Percentiles rank a stretch among this genome's conserved stretches.
phyloP scores from a whole-genome alignment of 2,888 invertebrate genomes.

The Lacanobia oleracea region DNA sequence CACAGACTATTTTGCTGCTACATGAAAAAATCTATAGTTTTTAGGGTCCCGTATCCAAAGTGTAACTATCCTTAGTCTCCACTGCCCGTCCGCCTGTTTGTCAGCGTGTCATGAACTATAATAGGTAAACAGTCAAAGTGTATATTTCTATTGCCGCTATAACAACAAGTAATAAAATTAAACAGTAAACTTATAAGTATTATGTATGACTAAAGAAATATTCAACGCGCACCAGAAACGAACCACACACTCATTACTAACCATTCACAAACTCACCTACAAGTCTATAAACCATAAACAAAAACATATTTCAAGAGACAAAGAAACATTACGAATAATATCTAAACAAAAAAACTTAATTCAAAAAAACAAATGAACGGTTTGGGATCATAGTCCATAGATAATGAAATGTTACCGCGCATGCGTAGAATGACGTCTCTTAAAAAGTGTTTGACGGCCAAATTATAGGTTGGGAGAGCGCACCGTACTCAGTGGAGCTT shows the following conservation, averaged over 20 bases:
- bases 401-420: slow-evolving; percentile 82
- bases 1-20: too few relatives aligned
- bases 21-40: too few relatives aligned
- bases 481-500: slow-evolving; percentile 63
- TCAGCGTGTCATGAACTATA: too few relatives aligned
- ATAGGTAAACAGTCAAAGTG: too few relatives aligned
- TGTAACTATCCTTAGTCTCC: too few relatives aligned
- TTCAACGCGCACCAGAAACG: background rate
- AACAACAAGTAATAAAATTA: too few relatives aligned
- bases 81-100: too few relatives aligned
- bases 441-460: slow-evolving; percentile 87
- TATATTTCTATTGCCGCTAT: too few relatives aligned
- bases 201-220: background rate
- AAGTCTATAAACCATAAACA: slow-evolving; percentile 41
- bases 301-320: slow-evolving; percentile 52
- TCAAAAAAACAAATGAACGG: slow-evolving; percentile 77
- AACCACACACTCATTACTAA: slow-evolving; percentile 3
- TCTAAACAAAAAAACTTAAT: slow-evolving; percentile 56
- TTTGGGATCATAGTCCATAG: slow-evolving; percentile 73
- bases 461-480: slow-evolving; percentile 78
- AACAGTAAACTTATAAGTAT: background rate
- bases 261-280: slow-evolving; percentile 2
- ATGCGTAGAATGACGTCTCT: slow-evolving; percentile 83
- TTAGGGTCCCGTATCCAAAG: too few relatives aligned
- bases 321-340: slow-evolving; percentile 54